These are phyloP conservation scores for Ptilorrhoa leucosticta DNA, from an alignment of 2,113 vertebrate genomes.

Conservation along the genomic window DNA sequence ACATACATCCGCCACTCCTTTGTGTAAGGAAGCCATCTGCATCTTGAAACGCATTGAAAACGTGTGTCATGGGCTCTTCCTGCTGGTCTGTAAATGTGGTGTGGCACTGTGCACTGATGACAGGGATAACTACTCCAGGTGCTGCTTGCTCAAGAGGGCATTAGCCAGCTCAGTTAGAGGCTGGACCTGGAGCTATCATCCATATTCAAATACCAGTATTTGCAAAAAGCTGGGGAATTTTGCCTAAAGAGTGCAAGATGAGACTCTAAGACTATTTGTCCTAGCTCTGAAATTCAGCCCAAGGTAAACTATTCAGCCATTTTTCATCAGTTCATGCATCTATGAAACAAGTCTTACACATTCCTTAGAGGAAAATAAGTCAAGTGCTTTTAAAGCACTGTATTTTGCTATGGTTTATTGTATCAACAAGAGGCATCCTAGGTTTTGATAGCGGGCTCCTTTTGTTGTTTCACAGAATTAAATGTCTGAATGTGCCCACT, in stretches of 20 bases:
- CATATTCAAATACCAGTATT: neutral
- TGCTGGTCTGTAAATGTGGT: neutral
- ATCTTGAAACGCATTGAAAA: too few relatives aligned
- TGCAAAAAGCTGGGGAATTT: neutral
- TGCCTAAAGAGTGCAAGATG: neutral
- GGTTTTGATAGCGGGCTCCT: neutral
- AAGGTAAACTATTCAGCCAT: neutral
- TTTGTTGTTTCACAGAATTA: neutral
- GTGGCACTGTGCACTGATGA: neutral
- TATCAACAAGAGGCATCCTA: neutral
- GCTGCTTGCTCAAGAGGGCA: neutral
- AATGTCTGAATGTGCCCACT: neutral
- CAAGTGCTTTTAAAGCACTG: neutral
- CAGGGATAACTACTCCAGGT: fast-evolving
- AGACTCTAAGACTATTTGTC: neutral
- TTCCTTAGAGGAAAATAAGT: neutral
- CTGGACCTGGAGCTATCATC: neutral
- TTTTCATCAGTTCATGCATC: neutral
- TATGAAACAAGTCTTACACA: neutral
- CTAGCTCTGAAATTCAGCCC: neutral
- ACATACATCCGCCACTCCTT: neutral
- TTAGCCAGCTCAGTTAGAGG: neutral
- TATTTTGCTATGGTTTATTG: neutral
- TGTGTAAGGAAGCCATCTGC: neutral
- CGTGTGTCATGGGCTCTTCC: fast-evolving